A percentile compares a stretch with the other conserved stretches of the same genome.
Evolutionary conservation across 2,113 vertebrate genomes (phyloP).

Genomic region (Corythoichthys intestinalis): DNA sequence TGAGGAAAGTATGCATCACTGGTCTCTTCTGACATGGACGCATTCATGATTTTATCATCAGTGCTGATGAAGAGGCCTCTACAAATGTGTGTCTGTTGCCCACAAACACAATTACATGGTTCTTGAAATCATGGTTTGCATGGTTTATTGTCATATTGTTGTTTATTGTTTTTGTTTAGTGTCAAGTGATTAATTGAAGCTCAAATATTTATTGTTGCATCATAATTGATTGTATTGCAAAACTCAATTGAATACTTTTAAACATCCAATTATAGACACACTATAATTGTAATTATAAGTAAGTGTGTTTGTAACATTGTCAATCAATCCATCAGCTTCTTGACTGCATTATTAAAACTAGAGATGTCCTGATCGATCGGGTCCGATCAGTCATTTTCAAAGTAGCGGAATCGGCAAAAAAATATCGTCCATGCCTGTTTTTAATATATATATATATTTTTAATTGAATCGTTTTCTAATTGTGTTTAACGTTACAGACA

Average conservation of each 20-base stretch:
- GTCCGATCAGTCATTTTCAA: too few relatives aligned
- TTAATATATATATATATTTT: too few relatives aligned
- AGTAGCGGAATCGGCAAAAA: too few relatives aligned
- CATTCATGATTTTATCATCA: slow-evolving; percentile 8
- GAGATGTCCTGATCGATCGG: too few relatives aligned
- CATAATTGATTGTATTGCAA: background rate
- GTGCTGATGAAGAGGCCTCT: slow-evolving; percentile 12
- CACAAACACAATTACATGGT: background rate
- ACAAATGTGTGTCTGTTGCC: slow-evolving; percentile 1
- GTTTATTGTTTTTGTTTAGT: background rate
- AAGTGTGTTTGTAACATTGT: too few relatives aligned
- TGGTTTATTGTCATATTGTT: background rate
- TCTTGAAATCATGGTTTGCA: background rate
- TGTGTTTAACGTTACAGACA: too few relatives aligned
- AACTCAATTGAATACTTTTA: background rate
- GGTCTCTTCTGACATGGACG: slow-evolving; percentile 10
- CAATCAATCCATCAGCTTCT: too few relatives aligned
- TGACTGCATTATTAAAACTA: too few relatives aligned
- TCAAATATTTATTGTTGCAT: background rate
- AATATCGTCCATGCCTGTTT: too few relatives aligned
- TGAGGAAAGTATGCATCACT: slow-evolving; percentile 1
- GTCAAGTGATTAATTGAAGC: background rate
- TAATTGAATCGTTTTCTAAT: too few relatives aligned
- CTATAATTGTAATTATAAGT: too few relatives aligned
- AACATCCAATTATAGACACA: too few relatives aligned